Conservation (phyloP, 2,797 vertebrate species). For the Oreortyx pictus region DNA sequence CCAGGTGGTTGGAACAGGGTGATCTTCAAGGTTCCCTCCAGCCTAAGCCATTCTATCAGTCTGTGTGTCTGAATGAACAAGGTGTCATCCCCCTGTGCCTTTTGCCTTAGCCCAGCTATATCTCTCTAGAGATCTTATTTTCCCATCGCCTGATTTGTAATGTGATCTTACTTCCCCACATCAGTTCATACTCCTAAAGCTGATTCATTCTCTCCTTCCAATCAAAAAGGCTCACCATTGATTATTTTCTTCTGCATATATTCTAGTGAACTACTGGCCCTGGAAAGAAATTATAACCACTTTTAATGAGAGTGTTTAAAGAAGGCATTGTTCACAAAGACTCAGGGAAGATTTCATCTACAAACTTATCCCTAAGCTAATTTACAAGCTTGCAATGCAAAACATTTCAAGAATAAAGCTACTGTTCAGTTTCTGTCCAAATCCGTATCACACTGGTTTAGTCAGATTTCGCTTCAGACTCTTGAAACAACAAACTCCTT, state of each 20-base stretch:
- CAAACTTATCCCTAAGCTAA: background rate
- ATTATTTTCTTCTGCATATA: background rate
- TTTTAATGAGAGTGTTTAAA: background rate
- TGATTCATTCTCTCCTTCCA: background rate
- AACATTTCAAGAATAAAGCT: background rate
- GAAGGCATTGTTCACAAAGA: background rate
- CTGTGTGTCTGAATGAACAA: background rate
- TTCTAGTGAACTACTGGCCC: background rate
- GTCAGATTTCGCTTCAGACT: background rate
- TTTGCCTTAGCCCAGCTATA: background rate
- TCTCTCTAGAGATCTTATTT: background rate
- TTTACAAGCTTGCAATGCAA: conserved; percentile 11
- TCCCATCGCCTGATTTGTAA: background rate
- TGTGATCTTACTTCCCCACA: background rate
- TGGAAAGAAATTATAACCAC: background rate
- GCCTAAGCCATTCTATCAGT: no score
- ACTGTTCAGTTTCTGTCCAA: background rate
- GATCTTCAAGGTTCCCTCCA: no score
- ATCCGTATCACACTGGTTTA: accelerated
- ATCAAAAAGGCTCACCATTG: background rate
- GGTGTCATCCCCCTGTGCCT: background rate
- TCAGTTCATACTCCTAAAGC: background rate
- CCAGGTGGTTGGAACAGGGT: no score
- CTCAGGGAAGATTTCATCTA: background rate
- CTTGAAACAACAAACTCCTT: background rate